Conservation (phyloP, 1,140 invertebrate genomes). For the Sipha flava region DNA sequence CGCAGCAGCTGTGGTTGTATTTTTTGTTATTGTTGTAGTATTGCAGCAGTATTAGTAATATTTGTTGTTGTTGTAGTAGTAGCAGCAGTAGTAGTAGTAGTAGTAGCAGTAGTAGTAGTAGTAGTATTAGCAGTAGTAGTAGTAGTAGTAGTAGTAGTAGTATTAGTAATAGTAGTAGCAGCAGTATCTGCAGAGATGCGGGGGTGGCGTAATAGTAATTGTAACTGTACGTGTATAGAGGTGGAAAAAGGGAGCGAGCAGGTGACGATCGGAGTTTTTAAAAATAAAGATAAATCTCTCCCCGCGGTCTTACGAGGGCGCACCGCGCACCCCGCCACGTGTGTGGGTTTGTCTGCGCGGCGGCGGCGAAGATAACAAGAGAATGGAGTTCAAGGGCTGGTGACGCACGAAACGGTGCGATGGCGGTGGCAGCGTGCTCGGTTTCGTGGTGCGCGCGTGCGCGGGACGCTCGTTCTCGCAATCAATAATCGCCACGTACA, state of each 20-base stretch:
- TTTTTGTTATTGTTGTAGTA: too few relatives aligned
- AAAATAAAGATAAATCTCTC: not conserved
- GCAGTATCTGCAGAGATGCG: not conserved
- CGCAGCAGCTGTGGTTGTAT: too few relatives aligned
- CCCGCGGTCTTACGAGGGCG: too few relatives aligned
- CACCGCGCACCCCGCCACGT: not conserved
- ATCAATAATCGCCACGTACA: not conserved
- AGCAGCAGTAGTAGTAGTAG: too few relatives aligned
- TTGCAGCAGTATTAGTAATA: too few relatives aligned
- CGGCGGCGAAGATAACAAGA: not conserved
- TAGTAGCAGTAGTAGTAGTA: not conserved
- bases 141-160: not conserved
- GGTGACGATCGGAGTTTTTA: not conserved
- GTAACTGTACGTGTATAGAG: not conserved
- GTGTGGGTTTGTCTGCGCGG: not conserved
- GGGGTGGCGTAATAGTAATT: not conserved
- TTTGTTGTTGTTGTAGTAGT: too few relatives aligned
- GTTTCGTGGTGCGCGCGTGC: not conserved
- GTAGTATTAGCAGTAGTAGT: not conserved
- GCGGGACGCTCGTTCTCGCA: not conserved
- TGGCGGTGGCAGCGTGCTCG: not conserved
- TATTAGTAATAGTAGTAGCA: not conserved
- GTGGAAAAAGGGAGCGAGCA: not conserved
- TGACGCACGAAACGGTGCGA: not conserved
- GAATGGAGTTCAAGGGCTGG: conserved; percentile 27